Base-by-base conservation (phyloP, 2,888 invertebrate species). In the Neocrepidodera transversa region DNA sequence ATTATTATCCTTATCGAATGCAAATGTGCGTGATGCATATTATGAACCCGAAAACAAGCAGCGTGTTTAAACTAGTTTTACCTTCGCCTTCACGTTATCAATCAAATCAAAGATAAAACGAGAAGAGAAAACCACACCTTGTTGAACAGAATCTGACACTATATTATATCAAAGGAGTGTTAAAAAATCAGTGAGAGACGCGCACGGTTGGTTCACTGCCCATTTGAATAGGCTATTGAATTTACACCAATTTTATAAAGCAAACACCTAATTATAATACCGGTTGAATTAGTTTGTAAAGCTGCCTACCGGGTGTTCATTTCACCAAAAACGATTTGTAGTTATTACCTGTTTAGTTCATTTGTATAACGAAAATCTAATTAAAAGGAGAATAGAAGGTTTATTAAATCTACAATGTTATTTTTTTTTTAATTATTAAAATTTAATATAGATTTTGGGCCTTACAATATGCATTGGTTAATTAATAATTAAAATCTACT, bases 111-210 rank as follows among this genome's bases (percentile, higher is more conserved):
- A 57, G 57, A 52, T 45, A 54, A 45, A 54, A n/a, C n/a, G n/a
- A n/a, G n/a, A n/a, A n/a, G n/a, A 52, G 13, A 26, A 43, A 53
- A 57, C 61, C 61, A 53, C 61, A 57, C 61, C 61, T 53, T 57
- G 49, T 50, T 57, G 48, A 53, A 57, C 61, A 61, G 57, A 57
- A 61, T 57, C 52, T 36, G 49, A 43, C 49, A 61, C 53, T 53
- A 56, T n/a, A n/a, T 52, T 48, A 55, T 56, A 52, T 52, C 52
- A 60, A 56, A 60, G 36, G 20, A 35, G 53, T 40, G n/a, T n/a
- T n/a, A n/a, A n/a, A 42, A 32, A 53, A 32, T 53, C 20, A 11
- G 2, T 45, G 14, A 35, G 32, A 35, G n/a, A 23, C 20, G 35
- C 45, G 35, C 20, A 45, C 45, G 45, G 53, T 45, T 36, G 45